Evolutionary conservation across 35 echinoderm and acorn worm species (phyloP), one percentile per base, ranked within the genome.

Genomic region (Amphiura filiformis): DNA sequence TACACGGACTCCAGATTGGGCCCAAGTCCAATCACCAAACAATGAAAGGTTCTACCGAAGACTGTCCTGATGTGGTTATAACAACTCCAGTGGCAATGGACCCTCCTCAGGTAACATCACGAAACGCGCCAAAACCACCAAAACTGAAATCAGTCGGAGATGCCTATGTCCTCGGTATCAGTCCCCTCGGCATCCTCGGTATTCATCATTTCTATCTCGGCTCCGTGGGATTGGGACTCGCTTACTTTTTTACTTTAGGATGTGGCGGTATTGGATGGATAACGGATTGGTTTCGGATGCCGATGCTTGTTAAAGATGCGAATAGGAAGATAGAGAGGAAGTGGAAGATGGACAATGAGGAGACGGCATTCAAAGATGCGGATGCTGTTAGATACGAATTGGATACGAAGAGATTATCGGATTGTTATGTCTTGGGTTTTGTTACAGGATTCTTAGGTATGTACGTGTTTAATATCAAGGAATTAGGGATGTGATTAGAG

Each of bases 191-290:
- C 26, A 36, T 93, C 31, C 81, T 93, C 0, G 92, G 92, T 36
- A 42, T 93, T 80, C 92, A 93, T 75, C 92, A 93, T 34, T 93
- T 88, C 82, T 93, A 93, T 76, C 82, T 93, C 39, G 37, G 86
- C 4, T 61, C 87, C 26, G 26, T 39, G 38, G 35, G 38, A 5
- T 84, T 82, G n/a, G 92, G 92, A 13, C 7, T 89, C 18, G 76
- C 56, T 33, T 89, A 89, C 36, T 39, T 84, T 38, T 89, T 88
- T 39, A 89, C 86, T 14, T 13, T 78, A 13, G 92, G 92, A 1
- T 78, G 70, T 1, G 39, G 38, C 34, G 87, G 92, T 34, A 26
- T 89, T 17, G 92, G 92, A 9, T 89, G 70, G 81, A 17, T 93
- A n/a, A 56, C 85, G 23, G 92, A 93, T 31, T 76, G 83, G 65